Evolutionary conservation across 2,797 vertebrate genomes (phyloP), one percentile per base, ranked within the genome.

Genomic region (Hyperoplus lanceolatus): DNA sequence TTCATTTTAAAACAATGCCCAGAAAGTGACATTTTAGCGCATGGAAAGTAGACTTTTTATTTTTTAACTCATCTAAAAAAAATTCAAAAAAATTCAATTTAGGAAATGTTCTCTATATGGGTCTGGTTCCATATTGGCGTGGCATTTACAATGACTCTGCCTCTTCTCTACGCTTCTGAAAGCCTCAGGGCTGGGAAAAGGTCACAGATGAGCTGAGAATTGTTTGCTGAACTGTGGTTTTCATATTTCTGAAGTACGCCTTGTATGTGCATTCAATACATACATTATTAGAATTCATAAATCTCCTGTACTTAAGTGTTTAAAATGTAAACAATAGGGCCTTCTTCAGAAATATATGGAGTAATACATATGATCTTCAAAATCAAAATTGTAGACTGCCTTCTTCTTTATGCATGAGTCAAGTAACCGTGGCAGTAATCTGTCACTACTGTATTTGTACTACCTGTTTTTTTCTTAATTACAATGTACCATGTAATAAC

Each of bases 121-220:
- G 5, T 69, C 5, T 65, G 82, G 48, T 29, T 77, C 16, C 14
- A 71, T 64, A 48, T 56, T 74, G 62, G 38, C 75, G 55, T 78
- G 82, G 63, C 83, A 85, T 90, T 93, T 85, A 59, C 63, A 71
- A 75, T 82, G 68, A 84, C 77, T 84, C 60, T 2, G 46, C 67
- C 57, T 67, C 56, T 63, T 9, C n/a, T 60, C 38, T 0, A 62
- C 10, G 13, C 65, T 75, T 84, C 58, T 56, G 64, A 82, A 68
- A 5, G 62, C 75, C 65, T 80, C 21, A 8, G 29, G 81, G 71
- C 39, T 48, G 29, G 43, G 60, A 43, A 73, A 87, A 90, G 83
- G 87, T 87, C 80, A 79, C 59, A 42, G 41, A 61, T 13, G 8
- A 70, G 53, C 54, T 65, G 46, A 62, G 55, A 60, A 75, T 39